Evolutionary conservation across 2,888 invertebrate species (phyloP).

Genomic region (Onthophagus sagittarius): DNA sequence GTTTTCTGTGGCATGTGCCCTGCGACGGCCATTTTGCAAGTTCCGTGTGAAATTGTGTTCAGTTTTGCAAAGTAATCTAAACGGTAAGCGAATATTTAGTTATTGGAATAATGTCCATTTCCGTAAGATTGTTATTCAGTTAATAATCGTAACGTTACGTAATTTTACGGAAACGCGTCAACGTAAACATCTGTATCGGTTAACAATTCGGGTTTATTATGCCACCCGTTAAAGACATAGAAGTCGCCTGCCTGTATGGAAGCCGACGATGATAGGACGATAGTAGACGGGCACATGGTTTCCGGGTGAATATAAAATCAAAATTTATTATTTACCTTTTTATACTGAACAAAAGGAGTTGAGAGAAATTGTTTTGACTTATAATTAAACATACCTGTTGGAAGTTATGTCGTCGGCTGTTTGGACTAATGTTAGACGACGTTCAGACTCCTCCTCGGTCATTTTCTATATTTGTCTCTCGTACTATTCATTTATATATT

Average conservation of each 20-base stretch:
- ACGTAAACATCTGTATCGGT: constrained; percentile 26
- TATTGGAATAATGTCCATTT: constrained; percentile 26
- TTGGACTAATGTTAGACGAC: constrained; percentile 23
- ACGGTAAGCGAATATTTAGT: constrained; percentile 52
- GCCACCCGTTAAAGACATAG: constrained; percentile 39
- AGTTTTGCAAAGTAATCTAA: constrained; percentile 57
- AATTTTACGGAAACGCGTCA: constrained; percentile 9
- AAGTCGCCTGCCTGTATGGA: constrained; percentile 40
- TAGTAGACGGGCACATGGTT: constrained; percentile 52
- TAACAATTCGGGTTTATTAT: constrained; percentile 30
- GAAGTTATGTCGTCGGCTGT: constrained; percentile 24
- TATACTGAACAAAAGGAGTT: background rate
- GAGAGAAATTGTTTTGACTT: constrained; percentile 5
- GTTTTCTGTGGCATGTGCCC: constrained; percentile 63
- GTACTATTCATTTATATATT: constrained; percentile 29
- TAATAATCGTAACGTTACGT: background rate
- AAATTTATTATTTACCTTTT: constrained; percentile 13
- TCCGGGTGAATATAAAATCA: constrained; percentile 39
- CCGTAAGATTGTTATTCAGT: background rate
- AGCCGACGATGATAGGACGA: constrained; percentile 32
- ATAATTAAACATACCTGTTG: constrained; percentile 24
- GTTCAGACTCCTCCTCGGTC: constrained; percentile 29
- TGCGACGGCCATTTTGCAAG: constrained; percentile 67
- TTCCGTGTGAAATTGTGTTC: constrained; percentile 62
- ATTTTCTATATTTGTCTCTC: constrained; percentile 37